Percentiles rank a stretch among this genome's conserved stretches.
Conservation (phyloP, 2,797 vertebrate species). For the Sebastes paucispinis region DNA sequence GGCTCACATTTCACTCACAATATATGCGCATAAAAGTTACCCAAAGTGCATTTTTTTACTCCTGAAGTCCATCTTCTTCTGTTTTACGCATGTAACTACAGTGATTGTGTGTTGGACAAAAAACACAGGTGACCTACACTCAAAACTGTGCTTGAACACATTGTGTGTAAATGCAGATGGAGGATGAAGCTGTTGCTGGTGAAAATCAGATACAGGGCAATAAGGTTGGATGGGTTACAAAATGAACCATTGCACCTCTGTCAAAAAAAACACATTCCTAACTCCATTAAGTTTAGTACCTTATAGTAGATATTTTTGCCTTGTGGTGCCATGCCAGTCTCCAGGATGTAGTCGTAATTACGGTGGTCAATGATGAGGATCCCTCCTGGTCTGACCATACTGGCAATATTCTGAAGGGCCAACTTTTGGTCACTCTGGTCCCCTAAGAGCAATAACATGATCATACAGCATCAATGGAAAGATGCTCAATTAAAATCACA, state of each 20-base stretch:
- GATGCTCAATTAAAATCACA: not conserved
- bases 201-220: not conserved
- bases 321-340: conserved; percentile 89
- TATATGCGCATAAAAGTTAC: not conserved
- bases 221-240: not conserved
- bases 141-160: rapidly evolving
- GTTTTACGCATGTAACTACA: too few relatives aligned
- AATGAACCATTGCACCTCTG: not conserved
- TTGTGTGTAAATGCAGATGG: too few relatives aligned
- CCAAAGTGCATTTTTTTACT: not conserved
- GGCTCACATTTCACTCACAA: too few relatives aligned
- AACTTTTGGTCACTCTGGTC: conserved; percentile 94
- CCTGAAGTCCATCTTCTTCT: not conserved
- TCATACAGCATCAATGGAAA: not conserved
- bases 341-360: conserved; percentile 97
- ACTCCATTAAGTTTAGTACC: conserved; percentile 72
- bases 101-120: too few relatives aligned
- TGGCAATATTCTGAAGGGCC: conserved; percentile 93
- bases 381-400: conserved; percentile 92
- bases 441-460: conserved; percentile 75
- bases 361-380: conserved; percentile 96
- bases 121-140: rapidly evolving
- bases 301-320: conserved; percentile 99
- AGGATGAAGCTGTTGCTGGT: not conserved
- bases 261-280: rapidly evolving